These are phyloP conservation scores for Ooceraea biroi DNA, from an alignment of 1,140 invertebrate species.

Conservation along the genomic window DNA sequence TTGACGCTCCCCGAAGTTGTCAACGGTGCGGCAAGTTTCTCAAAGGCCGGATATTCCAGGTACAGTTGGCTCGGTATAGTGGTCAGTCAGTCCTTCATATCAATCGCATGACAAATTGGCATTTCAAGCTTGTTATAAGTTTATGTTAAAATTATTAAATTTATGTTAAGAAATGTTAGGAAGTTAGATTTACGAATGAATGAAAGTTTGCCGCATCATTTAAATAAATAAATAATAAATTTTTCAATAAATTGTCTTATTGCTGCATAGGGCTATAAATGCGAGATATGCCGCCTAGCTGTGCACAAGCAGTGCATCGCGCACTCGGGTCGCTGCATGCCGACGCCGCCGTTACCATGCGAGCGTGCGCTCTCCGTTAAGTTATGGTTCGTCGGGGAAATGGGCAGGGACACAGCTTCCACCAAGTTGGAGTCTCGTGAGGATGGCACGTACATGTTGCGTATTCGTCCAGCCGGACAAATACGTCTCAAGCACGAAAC, in stretches of 20 bases:
- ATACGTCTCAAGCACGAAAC: conserved; percentile 88
- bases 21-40: conserved; percentile 94
- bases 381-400: conserved; percentile 94
- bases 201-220: neutral
- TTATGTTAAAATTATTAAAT: neutral
- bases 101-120: too few relatives aligned
- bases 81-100: neutral
- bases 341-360: conserved; percentile 86
- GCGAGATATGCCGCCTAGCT: conserved; percentile 90
- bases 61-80: conserved; percentile 72
- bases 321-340: conserved; percentile 90
- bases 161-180: neutral
- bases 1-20: conserved; percentile 93
- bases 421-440: conserved; percentile 91
- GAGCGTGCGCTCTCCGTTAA: conserved; percentile 87
- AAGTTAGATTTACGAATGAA: neutral
- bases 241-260: conserved; percentile 55
- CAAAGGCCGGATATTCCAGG: conserved; percentile 95
- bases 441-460: conserved; percentile 95
- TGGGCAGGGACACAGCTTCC: conserved; percentile 94
- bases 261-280: conserved; percentile 93
- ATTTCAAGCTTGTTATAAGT: neutral
- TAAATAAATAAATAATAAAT: neutral
- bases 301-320: conserved; percentile 93
- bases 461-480: conserved; percentile 90